Percentiles rank a stretch among this genome's conserved stretches.
Evolutionary conservation across 1,140 invertebrate species (phyloP).

Genomic region (Acromyrmex echinatior): DNA sequence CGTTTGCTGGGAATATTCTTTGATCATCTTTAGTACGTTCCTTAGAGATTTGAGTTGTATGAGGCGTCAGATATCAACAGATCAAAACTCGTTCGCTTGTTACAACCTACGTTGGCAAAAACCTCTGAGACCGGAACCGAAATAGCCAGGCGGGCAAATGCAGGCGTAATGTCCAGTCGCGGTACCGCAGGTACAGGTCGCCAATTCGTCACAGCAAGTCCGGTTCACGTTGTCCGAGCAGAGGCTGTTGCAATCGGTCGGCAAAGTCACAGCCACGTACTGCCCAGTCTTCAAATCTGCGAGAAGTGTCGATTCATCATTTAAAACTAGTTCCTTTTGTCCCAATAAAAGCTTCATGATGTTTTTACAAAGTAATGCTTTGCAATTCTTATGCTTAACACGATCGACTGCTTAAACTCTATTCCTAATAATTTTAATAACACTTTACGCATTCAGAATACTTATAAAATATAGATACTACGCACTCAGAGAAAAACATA

Average conservation of each 20-base stretch:
- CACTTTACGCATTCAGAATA: neutral
- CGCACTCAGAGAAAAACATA: too few relatives aligned
- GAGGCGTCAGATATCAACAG: neutral
- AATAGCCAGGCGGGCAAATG: constrained; percentile 89
- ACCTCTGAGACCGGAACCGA: constrained; percentile 89
- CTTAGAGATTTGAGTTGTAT: too few relatives aligned
- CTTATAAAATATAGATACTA: too few relatives aligned
- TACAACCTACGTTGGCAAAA: constrained; percentile 89
- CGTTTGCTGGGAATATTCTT: too few relatives aligned
- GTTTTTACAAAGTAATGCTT: neutral
- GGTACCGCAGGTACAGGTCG: constrained; percentile 90
- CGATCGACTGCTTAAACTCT: too few relatives aligned
- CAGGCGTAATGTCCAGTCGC: constrained; percentile 91
- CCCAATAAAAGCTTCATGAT: neutral
- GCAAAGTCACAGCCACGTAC: constrained; percentile 86
- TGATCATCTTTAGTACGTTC: too few relatives aligned
- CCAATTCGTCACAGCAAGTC: constrained; percentile 88
- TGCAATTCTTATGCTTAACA: neutral
- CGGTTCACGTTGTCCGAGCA: constrained; percentile 82
- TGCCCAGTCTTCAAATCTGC: constrained; percentile 89
- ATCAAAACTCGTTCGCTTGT: neutral
- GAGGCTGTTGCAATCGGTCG: constrained; percentile 87
- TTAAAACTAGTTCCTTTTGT: neutral
- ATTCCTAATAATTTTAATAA: neutral
- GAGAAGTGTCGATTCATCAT: neutral